phyloP scores from a whole-genome alignment of 2,797 vertebrate genomes.

The Amblyraja radiata region DNA sequence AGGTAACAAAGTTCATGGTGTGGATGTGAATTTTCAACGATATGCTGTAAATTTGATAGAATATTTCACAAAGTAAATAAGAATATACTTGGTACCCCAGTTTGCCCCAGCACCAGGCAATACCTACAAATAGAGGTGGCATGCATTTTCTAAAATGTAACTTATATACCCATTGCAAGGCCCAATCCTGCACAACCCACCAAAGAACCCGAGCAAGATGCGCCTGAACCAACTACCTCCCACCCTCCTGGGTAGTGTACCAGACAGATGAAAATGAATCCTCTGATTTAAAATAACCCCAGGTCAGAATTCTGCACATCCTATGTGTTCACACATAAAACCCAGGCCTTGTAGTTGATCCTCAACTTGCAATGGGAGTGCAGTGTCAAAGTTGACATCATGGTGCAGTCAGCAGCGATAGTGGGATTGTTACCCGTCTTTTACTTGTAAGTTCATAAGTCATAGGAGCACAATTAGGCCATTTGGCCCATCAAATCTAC shows the following conservation, averaged over 20 bases:
- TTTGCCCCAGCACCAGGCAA: too few relatives aligned
- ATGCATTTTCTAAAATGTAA: too few relatives aligned
- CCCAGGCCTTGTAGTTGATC: background rate
- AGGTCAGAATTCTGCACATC: background rate
- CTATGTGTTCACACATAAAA: background rate
- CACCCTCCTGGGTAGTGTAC: background rate
- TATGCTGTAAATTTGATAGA: too few relatives aligned
- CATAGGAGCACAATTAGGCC: too few relatives aligned
- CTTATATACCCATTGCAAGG: too few relatives aligned
- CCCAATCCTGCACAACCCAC: too few relatives aligned
- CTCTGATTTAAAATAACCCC: background rate
- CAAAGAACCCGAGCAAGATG: background rate
- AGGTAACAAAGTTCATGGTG: too few relatives aligned
- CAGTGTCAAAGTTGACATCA: background rate
- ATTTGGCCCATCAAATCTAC: too few relatives aligned
- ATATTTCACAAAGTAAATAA: too few relatives aligned
- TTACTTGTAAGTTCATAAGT: background rate
- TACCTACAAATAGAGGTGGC: too few relatives aligned
- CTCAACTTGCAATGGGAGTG: background rate
- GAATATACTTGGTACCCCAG: too few relatives aligned
- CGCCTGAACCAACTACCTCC: background rate
- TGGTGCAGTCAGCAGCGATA: background rate
- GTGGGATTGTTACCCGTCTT: background rate
- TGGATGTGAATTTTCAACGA: too few relatives aligned
- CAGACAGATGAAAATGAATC: background rate